A percentile compares a stretch with the other conserved stretches of the same genome.
phyloP scores from a whole-genome alignment of 2,113 vertebrate species.

The Maccullochella peelii region DNA sequence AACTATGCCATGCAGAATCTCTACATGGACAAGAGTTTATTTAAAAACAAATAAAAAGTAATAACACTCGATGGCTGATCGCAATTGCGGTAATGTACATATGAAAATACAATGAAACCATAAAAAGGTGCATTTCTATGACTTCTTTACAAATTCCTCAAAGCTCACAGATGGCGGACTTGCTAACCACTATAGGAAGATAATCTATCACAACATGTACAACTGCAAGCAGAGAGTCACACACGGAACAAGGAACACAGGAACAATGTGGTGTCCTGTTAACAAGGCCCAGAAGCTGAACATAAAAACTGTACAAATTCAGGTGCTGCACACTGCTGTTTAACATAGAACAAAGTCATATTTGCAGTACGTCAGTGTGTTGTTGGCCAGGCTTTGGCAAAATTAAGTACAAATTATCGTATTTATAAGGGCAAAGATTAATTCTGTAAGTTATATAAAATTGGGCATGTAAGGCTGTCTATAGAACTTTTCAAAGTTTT shows the following conservation, averaged over 20 bases:
- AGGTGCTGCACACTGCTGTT: constrained; percentile 16
- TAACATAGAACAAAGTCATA: constrained; percentile 24
- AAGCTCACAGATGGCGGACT: constrained; percentile 21
- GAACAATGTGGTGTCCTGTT: not conserved
- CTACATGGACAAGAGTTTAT: constrained; percentile 44
- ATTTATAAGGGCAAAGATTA: constrained; percentile 11
- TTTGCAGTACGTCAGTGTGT: constrained; percentile 30
- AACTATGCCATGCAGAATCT: not conserved
- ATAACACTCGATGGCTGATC: constrained; percentile 50
- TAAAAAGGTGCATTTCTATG: constrained; percentile 41
- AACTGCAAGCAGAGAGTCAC: constrained; percentile 40
- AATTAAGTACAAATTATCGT: constrained; percentile 11
- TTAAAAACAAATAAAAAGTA: constrained; percentile 67
- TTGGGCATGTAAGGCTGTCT: constrained; percentile 19
- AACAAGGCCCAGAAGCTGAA: not conserved
- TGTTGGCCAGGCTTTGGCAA: constrained; percentile 45
- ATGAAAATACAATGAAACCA: constrained; percentile 63
- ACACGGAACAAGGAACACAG: not conserved
- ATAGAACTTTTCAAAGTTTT: constrained; percentile 16
- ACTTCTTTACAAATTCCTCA: constrained; percentile 35
- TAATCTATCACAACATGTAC: constrained; percentile 37
- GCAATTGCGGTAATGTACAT: constrained; percentile 34
- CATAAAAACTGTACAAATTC: constrained; percentile 33
- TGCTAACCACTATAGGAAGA: constrained; percentile 32
- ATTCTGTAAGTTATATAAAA: constrained; percentile 16